Base-by-base conservation (phyloP, 1,140 invertebrate species). In the Mylabris phalerata region DNA sequence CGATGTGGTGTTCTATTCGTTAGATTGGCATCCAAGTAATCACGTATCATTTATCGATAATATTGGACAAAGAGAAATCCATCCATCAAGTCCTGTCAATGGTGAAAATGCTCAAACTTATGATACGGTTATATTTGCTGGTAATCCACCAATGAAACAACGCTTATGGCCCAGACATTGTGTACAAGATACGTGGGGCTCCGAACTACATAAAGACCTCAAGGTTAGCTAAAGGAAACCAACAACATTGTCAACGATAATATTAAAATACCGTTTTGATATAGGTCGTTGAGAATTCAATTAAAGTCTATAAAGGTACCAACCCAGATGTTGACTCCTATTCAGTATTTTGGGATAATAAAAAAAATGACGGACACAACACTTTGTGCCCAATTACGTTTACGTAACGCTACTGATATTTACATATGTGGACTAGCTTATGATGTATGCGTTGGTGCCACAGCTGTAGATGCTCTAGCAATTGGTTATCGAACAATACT, bases 261-360 rank as follows among this genome's bases (percentile, higher is more conserved):
- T 55, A 41, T 40, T 19, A 19, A 19, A 19, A 19, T 19, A 19
- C 44, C 13, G 13, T 24, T 52, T 55, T 55, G 45, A 43, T 49
- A 38, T 49, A 84, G 82, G 75, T 88, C 25, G 73, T 83, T 2
- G 81, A 90, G 1, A 82, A 85, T 56, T 86, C 87, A 11, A 82
- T 91, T 25, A 89, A 91, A 74, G 86, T 97, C 41, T 90, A 93
- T 73, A 98, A 98, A 77, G 95, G 96, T 11, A 93, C 90, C 3
- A 91, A 96, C 74, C 86, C 94, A 0, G 90, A 95, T 61, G 89
- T 98, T 7, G 96, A 98, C 72, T 95, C 93, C 1, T 98, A 98
- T 75, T 98, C 94, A 0, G 96, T 95, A 10, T 98, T 99, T 78
- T 96, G 90, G 88, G 95, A 98, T 75, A 98, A 98, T 77, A 89